Evolutionary conservation across 2,888 invertebrate species (phyloP), one percentile per base, ranked within the genome.

Genomic region (Erynnis tages): DNA sequence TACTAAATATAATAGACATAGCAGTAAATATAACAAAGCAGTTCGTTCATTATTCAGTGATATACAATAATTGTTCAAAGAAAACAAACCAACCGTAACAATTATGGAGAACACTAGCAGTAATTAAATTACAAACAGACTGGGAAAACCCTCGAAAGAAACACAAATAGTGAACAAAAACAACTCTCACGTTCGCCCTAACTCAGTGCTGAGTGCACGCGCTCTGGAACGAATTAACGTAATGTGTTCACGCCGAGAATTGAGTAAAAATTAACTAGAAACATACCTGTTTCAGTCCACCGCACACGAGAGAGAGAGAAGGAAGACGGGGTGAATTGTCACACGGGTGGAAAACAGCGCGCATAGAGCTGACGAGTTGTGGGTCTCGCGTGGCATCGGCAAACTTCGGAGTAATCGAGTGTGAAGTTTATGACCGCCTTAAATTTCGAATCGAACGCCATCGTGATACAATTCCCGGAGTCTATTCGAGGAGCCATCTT

Each of bases 181-280:
- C 56, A 59, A 57, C 53, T 56, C 56, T 55, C 60, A 59, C 60
- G 60, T 64, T 53, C 63, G 54, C 54, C 54, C 56, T 62, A 65
- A 63, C 59, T 67, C 63, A 62, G 69, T 66, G 73, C 66, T 70
- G 70, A 77, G 73, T 71, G 72, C 71, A 68, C 60, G 66, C 57
- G 53, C 56, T 60, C 66, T 63, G 64, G 57, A 67, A 65, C 69
- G 69, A 78, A 78, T 77, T 78, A 79, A 72, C 73, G 65, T 72
- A 76, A 79, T 71, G 67, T 69, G 69, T 69, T 73, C 66, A 56
- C 60, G 59, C 58, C 56, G 69, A 67, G 67, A 68, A 77, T 71
- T 67, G 69, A 70, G 67, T 67, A 67, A 71, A 76, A 75, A 77
- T 74, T 71, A 69, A 68, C 66, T 50, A 46, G 19, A 46, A 27